Evolutionary conservation across 2,888 invertebrate species (phyloP), one percentile per base, ranked within the genome.

Genomic region (Dendrolimus houi): DNA sequence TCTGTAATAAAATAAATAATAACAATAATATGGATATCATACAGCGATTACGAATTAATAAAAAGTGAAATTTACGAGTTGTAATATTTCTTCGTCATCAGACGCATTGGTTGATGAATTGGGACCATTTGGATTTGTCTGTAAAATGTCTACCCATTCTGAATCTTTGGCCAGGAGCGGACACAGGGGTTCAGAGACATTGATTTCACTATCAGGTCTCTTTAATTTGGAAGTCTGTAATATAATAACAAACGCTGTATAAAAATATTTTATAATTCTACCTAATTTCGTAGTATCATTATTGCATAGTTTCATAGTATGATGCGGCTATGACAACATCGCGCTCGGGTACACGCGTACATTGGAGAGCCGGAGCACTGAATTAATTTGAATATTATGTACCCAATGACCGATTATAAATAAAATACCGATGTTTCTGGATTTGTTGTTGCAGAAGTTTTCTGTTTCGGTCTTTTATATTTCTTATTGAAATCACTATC

Each of bases 101-200:
- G 72, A 69, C 52, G 68, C 62, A 57, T 68, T 69, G 17, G 61
- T 65, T 42, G 69, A 58, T 40, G 66, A 65, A 56, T 56, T 67
- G n/a, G 66, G 59, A 7, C 64, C 59, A 17, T 68, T 67, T 8
- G 64, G 57, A 52, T 73, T 57, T n/a, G 73, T 61, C 59, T 84
- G 79, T 64, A 84, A 61, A 64, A 85, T 77, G 65, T 86, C 81
- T 67, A 80, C 78, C 91, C 91, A 91, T 76, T 87, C 86, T 0
- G 92, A 92, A 68, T 91, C 91, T 70, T 87, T 87, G 10, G 90
- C 88, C 61, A 86, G 68, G 57, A 91, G 68, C 3, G 90, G 83
- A 56, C 78, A 84, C 47, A 71, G 59, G 9, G 73, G 73, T 64
- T 72, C 71, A 41, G 59, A 53, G 41, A 60, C 58, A 52, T 65